A percentile compares a stretch with the other conserved stretches of the same genome.
phyloP scores from a whole-genome alignment of 2,113 vertebrate species.

The Planiliza haematocheilus region DNA sequence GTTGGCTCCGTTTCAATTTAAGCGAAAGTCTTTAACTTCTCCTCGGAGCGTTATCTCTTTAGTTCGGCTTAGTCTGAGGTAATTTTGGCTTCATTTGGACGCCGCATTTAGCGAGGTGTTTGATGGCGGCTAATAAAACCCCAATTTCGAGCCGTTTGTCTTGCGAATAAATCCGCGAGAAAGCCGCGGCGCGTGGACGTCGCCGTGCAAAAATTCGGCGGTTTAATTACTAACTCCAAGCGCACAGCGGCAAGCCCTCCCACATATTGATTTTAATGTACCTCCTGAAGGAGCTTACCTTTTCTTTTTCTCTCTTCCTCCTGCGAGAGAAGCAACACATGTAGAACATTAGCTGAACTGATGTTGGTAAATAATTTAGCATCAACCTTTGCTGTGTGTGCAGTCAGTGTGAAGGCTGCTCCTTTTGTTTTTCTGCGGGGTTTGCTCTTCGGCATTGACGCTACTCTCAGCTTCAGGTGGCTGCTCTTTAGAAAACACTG shows the following conservation, averaged over 20 bases:
- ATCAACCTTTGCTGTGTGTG: conserved; percentile 58
- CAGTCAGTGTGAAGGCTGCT: conserved; percentile 58
- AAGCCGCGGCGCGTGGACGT: neutral
- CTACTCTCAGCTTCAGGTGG: neutral
- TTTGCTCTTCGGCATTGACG: conserved; percentile 16
- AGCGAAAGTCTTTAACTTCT: conserved; percentile 69
- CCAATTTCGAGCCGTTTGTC: conserved; percentile 57
- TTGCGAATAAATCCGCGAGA: conserved; percentile 16
- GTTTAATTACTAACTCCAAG: conserved; percentile 50
- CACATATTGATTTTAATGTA: conserved; percentile 68
- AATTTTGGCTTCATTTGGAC: conserved; percentile 62
- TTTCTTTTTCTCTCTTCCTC: conserved; percentile 40
- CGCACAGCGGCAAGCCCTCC: conserved; percentile 53
- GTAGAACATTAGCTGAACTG: conserved; percentile 73
- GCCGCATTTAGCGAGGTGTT: conserved; percentile 48
- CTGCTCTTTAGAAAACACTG: neutral
- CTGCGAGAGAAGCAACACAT: conserved; percentile 72
- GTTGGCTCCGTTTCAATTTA: conserved; percentile 63
- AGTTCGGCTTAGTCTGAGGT: conserved; percentile 67
- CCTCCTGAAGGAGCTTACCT: conserved; percentile 55
- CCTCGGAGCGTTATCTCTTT: conserved; percentile 65
- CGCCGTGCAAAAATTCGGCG: conserved; percentile 29
- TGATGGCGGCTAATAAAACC: conserved; percentile 69
- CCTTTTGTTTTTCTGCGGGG: conserved; percentile 13
- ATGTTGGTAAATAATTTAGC: conserved; percentile 77